Percentiles rank a stretch among this genome's conserved stretches.
These are phyloP conservation scores for Antitype chi DNA, from an alignment of 2,888 invertebrate genomes.

Conservation along the genomic window DNA sequence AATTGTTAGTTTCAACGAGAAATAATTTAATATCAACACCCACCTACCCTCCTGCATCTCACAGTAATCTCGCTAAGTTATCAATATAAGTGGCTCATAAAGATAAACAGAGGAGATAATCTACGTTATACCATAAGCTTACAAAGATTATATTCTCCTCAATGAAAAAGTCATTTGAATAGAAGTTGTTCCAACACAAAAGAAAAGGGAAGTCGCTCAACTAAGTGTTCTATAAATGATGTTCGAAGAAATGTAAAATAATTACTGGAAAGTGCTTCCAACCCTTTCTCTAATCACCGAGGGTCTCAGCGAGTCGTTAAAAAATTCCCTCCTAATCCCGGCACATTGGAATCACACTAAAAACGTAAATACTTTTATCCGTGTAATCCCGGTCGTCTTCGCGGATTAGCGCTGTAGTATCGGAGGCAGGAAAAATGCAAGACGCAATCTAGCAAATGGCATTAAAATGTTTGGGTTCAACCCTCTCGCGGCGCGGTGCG, in stretches of 20 bases:
- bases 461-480: conserved; percentile 90
- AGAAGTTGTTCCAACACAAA: conserved; percentile 69
- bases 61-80: conserved; percentile 37
- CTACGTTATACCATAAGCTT: conserved; percentile 38
- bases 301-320: conserved; percentile 82
- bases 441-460: conserved; percentile 91
- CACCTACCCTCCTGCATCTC: conserved; percentile 64
- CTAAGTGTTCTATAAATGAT: conserved; percentile 73
- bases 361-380: conserved; percentile 89
- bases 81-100: conserved; percentile 41
- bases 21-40: conserved; percentile 71
- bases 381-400: conserved; percentile 86
- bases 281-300: conserved; percentile 87
- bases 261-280: conserved; percentile 87
- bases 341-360: conserved; percentile 88
- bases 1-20: conserved; percentile 71
- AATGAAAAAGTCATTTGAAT: conserved; percentile 63
- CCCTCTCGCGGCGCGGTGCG: conserved; percentile 86
- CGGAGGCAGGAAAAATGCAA: conserved; percentile 88
- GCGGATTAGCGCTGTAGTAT: conserved; percentile 88
- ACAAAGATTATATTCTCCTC: conserved; percentile 41
- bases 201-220: conserved; percentile 71
- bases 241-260: conserved; percentile 86
- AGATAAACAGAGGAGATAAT: conserved; percentile 29
- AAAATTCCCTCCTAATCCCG: conserved; percentile 86